These are phyloP conservation scores for Cephonodes hylas DNA, from an alignment of 2,888 invertebrate genomes.

Conservation along the genomic window DNA sequence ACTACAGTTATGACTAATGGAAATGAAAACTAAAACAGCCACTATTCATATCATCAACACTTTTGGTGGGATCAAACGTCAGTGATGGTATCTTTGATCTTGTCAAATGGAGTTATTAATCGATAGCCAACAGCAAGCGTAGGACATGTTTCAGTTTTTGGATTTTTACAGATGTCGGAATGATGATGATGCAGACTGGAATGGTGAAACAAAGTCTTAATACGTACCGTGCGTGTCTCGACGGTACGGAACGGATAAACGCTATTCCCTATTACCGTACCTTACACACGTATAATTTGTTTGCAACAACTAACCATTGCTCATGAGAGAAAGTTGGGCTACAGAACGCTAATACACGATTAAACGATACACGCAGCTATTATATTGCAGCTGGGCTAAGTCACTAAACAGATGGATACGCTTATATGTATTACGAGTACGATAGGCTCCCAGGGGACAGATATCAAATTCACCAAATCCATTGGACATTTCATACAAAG, in stretches of 20 bases:
- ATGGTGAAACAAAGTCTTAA: slow-evolving; percentile 95
- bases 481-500: slow-evolving; percentile 9
- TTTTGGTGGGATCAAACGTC: slow-evolving; percentile 58
- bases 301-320: slow-evolving; percentile 78
- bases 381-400: slow-evolving; percentile 69
- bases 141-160: slow-evolving; percentile 77
- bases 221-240: slow-evolving; percentile 87
- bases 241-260: slow-evolving; percentile 87
- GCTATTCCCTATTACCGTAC: slow-evolving; percentile 69
- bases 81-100: slow-evolving; percentile 44
- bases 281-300: slow-evolving; percentile 75
- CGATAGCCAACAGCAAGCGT: slow-evolving; percentile 33
- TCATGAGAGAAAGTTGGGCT: slow-evolving; percentile 64
- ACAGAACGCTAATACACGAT: slow-evolving; percentile 74
- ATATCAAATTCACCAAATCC: background rate
- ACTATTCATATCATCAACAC: slow-evolving; percentile 62
- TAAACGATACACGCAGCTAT: slow-evolving; percentile 72
- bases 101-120: slow-evolving; percentile 46
- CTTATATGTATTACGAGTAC: slow-evolving; percentile 29
- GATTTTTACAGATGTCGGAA: slow-evolving; percentile 96
- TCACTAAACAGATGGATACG: slow-evolving; percentile 60
- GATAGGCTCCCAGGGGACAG: slow-evolving; percentile 2
- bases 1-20: slow-evolving; percentile 63
- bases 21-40: slow-evolving; percentile 58
- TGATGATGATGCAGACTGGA: slow-evolving; percentile 98